Base-by-base conservation (phyloP, 2,113 vertebrate genomes). In the Pachypanchax playfairii region DNA sequence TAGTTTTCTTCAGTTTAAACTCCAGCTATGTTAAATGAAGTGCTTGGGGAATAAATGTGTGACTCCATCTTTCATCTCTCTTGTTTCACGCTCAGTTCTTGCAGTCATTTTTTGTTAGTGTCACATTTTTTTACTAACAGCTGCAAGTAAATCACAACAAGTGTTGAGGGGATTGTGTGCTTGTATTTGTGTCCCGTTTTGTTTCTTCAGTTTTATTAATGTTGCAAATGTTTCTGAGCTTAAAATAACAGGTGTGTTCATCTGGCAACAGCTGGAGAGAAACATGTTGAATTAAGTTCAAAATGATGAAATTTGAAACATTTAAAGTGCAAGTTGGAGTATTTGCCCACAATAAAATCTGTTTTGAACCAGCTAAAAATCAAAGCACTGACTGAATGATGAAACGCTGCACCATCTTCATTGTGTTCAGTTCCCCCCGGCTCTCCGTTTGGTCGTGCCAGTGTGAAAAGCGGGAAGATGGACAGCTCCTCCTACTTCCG, bases 401-500 rank as follows among this genome's bases (percentile, higher is more conserved):
- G n/a, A n/a, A n/a, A n/a, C n/a, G n/a, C n/a, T n/a, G n/a, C n/a
- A n/a, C n/a, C n/a, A n/a, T n/a, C n/a, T n/a, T n/a, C n/a, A n/a
- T 42, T 31, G 56, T 67, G 53, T 60, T 14, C 74, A 90, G 87
- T 85, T 33, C 87, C 89, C 15, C 78, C 91, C 81, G 95, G 96
- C 31, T 97, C 97, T 38, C 95, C 96, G 1, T 99, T 99, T 15
- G 94, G 95, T 22, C 93, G 96, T 0, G 92, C 95, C 79, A 98
- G 96, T 54, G 82, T 98, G 81, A 99, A 97, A 80, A 96, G 97
- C 0, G 87, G 92, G 0, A 97, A 96, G 89, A 90, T 94, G 0
- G 96, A 98, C 67, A 94, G 94, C 87, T 96, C 96, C 0, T 94
- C 97, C 0, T 98, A 98, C 85, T 95, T 99, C 85, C 91, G 95